These are phyloP conservation scores for Zaprionus lineosus DNA, from an alignment of 2,888 invertebrate species.

Conservation along the genomic window DNA sequence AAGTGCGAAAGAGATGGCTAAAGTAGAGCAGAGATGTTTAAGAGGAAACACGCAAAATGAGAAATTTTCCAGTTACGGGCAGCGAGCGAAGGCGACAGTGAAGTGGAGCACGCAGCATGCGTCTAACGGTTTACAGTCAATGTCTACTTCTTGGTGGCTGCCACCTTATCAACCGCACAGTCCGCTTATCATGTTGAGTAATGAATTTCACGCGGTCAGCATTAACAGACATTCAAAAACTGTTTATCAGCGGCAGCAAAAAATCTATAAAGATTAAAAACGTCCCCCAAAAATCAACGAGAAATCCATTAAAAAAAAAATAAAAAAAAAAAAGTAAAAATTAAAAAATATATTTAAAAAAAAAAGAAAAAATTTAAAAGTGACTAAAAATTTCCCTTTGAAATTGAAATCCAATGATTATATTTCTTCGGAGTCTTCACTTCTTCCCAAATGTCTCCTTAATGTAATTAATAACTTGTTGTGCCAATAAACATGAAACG, in stretches of 20 bases:
- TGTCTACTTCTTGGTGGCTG: slow-evolving; percentile 28
- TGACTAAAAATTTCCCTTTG: slow-evolving; percentile 2
- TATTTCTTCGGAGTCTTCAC: slow-evolving; percentile 28
- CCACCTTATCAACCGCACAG: slow-evolving; percentile 56
- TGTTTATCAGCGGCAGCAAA: slow-evolving; percentile 56
- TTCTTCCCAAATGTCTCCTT: slow-evolving; percentile 2
- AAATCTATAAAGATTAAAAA: slow-evolving; percentile 46
- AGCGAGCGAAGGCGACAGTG: slow-evolving; percentile 53
- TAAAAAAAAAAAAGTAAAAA: slow-evolving; percentile 34
- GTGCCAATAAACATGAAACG: slow-evolving; percentile 57
- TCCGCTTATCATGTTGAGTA: slow-evolving; percentile 60
- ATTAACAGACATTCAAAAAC: slow-evolving; percentile 7
- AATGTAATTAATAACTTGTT: slow-evolving; percentile 70
- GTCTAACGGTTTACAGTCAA: slow-evolving; percentile 45
- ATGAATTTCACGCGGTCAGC: slow-evolving; percentile 49
- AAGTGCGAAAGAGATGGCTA: slow-evolving; percentile 50
- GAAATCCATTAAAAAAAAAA: no score
- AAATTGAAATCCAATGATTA: slow-evolving; percentile 48
- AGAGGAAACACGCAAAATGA: slow-evolving; percentile 47
- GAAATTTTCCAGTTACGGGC: slow-evolving; percentile 63
- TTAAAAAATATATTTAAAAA: slow-evolving; percentile 8
- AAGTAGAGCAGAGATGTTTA: slow-evolving; percentile 19
- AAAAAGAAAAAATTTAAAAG: slow-evolving; percentile 32
- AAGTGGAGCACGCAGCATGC: slow-evolving; percentile 59
- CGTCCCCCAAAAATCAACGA: slow-evolving; percentile 11